Conservation (phyloP, 2,888 invertebrate genomes). For the Athalia cordata region DNA sequence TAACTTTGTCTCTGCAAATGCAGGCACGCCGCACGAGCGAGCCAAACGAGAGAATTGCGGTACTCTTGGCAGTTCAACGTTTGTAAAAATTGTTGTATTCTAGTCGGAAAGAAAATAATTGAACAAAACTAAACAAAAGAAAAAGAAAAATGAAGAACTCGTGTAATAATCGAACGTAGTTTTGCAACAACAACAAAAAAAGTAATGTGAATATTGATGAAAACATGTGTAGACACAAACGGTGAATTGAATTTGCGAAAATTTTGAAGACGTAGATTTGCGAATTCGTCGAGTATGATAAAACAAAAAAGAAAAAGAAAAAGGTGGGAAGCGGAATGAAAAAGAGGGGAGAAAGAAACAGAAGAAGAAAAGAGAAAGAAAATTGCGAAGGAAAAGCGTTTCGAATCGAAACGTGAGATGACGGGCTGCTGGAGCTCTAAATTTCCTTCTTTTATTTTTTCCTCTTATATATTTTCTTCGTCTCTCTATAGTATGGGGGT, state of each 20-base stretch:
- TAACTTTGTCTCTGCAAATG: no score
- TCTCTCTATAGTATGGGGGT: conserved; percentile 3
- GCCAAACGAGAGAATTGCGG: no score
- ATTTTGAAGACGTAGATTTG: not conserved
- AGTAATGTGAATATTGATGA: conserved; percentile 5
- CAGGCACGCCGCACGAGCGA: no score
- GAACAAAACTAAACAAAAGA: not conserved
- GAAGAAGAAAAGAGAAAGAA: not conserved
- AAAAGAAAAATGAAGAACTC: not conserved
- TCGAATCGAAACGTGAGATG: no score
- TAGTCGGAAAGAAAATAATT: no score
- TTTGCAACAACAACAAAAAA: not conserved
- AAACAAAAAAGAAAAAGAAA: not conserved
- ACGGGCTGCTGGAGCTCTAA: no score
- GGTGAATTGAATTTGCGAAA: conserved; percentile 7
- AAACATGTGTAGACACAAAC: not conserved
- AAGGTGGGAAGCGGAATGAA: not conserved
- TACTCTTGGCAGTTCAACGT: no score
- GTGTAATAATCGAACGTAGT: no score
- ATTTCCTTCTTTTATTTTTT: not conserved
- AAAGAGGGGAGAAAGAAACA: not conserved
- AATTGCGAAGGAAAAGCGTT: not conserved
- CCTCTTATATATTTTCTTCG: not conserved
- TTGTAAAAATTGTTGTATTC: no score
- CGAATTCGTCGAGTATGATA: conserved; percentile 10